A percentile compares a stretch with the other conserved stretches of the same genome.
Evolutionary conservation across 2,797 vertebrate genomes (phyloP).

Genomic region (Sebastes ruberrimus): DNA sequence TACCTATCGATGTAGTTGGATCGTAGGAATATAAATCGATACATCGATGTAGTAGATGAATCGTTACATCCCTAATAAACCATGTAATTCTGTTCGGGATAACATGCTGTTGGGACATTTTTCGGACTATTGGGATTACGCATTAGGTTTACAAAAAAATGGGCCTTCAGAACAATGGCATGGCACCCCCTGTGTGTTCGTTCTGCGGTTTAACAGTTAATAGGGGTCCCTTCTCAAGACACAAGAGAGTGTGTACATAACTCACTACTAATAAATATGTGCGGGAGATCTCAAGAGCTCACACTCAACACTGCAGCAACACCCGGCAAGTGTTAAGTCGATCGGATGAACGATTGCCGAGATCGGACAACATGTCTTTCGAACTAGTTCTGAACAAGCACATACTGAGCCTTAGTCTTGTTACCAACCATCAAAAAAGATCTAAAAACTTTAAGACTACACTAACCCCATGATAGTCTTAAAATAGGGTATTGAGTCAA

Average conservation of each 20-base stretch:
- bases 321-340: not conserved
- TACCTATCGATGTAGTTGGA: no score
- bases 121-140: no score
- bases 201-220: not conserved
- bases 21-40: no score
- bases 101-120: no score
- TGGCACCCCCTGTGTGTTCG: not conserved
- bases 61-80: no score
- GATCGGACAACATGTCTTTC: no score
- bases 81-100: no score
- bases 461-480: not conserved
- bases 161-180: no score
- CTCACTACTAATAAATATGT: not conserved
- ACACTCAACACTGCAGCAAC: not conserved
- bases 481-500: not conserved
- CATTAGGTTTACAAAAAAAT: no score
- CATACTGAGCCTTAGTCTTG: not conserved
- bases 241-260: not conserved
- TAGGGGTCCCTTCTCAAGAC: not conserved
- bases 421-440: not conserved
- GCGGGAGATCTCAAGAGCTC: not conserved
- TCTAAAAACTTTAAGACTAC: no score
- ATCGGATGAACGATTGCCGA: not conserved
- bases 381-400: not conserved
- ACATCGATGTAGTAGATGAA: no score